Evolutionary conservation across 2,797 vertebrate genomes (phyloP), one percentile per base, ranked within the genome.

Genomic region (Paedocypris micromegethes): DNA sequence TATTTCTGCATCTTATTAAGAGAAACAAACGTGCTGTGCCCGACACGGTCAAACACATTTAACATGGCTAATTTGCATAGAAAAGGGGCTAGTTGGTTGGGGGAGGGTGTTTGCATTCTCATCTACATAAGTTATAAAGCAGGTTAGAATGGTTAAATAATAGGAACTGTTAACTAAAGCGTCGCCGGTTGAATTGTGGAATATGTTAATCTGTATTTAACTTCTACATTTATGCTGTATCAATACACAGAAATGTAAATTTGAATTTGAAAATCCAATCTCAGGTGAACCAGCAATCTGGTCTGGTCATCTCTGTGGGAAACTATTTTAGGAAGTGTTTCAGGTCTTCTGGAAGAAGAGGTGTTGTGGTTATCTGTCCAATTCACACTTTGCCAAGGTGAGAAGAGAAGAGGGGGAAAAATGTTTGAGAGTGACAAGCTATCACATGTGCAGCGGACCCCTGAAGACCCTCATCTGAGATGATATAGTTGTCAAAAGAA

Each of bases 321-420:
- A 74, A 48, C 38, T 67, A 66, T 64, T 73, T 40, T 66, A 58
- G 58, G 69, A 63, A 71, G 69, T 68, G 50, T 54, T 64, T 45
- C 0, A 43, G 23, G 46, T n/a, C 46, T 76, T 64, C 50, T 42
- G 73, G 60, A 77, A 69, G 74, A 39, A 72, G 68, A 77, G 47
- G 75, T 58, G 55, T 50, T 77, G 67, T 59, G 55, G 47, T 70
- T 61, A 66, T 75, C 74, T 70, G 80, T 85, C 56, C 69, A 84
- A 84, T 86, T 88, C 81, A 81, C 82, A 84, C 80, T 72, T 84
- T 72, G 40, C 43, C 56, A 50, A 72, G 68, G 83, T 51, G 75
- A 73, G 80, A 79, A 78, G 50, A 69, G 64, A 68, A 73, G 50
- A 72, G 51, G 55, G 23, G 40, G 62, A 72, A 69, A 67, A 79